Evolutionary conservation across 2,113 vertebrate genomes (phyloP).

Genomic region (Microtus richardsoni): DNA sequence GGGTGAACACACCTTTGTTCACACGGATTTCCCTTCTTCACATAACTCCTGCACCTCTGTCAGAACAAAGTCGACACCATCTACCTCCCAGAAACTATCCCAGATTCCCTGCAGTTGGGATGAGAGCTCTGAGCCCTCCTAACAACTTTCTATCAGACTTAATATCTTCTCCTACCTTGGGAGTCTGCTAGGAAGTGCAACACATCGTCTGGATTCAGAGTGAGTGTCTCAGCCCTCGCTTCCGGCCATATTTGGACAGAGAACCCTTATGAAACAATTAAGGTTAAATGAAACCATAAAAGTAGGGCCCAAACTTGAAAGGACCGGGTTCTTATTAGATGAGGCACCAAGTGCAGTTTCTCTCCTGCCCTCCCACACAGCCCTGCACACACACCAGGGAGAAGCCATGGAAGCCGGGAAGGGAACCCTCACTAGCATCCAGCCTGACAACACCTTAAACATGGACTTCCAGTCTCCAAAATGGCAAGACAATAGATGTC

Average conservation of each 20-base stretch:
- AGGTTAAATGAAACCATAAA: not conserved
- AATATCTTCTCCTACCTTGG: not conserved
- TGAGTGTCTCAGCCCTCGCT: not conserved
- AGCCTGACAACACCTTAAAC: not conserved
- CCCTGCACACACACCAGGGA: not conserved
- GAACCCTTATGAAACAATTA: not conserved
- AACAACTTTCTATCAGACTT: not conserved
- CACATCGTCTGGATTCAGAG: not conserved
- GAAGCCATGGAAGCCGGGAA: not conserved
- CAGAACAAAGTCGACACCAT: not conserved
- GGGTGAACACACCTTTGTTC: not conserved
- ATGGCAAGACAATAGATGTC: not conserved
- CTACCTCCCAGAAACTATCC: conserved; percentile 8
- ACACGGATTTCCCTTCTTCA: not conserved
- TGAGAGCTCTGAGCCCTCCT: not conserved
- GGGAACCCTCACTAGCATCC: not conserved
- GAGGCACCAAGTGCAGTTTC: not conserved
- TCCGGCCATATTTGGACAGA: not conserved
- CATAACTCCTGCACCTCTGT: not conserved
- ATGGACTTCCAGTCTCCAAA: not conserved
- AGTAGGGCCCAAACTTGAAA: not conserved
- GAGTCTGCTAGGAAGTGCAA: not conserved
- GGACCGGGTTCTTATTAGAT: not conserved
- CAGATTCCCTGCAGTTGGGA: not conserved
- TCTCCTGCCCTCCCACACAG: not conserved